Evolutionary conservation across 2,888 invertebrate species (phyloP), one percentile per base, ranked within the genome.

Genomic region (Sminthurides aquaticus): DNA sequence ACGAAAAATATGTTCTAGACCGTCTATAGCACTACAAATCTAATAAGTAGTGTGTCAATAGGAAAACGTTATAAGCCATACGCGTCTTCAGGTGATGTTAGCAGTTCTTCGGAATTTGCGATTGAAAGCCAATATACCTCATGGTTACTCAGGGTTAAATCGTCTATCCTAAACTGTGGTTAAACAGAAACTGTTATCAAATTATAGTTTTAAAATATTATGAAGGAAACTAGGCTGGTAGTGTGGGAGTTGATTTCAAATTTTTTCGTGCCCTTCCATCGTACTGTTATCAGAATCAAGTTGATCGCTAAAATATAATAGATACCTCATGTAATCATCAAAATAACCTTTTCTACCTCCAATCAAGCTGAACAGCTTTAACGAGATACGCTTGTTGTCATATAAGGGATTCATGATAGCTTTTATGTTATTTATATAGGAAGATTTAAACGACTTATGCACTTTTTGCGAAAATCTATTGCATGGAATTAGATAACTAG

Each of bases 61-160:
- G n/a, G n/a, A n/a, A n/a, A n/a, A n/a, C n/a, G n/a, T n/a, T n/a
- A n/a, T n/a, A n/a, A n/a, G n/a, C n/a, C n/a, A n/a, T n/a, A n/a
- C n/a, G n/a, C n/a, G n/a, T n/a, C n/a, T n/a, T n/a, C n/a, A n/a
- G n/a, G n/a, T n/a, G n/a, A n/a, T n/a, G n/a, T n/a, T n/a, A n/a
- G n/a, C n/a, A n/a, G n/a, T 34, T 34, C 15, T 34, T 11, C 43
- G 8, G 15, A 34, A 34, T 11, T 49, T 62, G 56, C 62, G 62
- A 57, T 62, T 57, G 54, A 57, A 59, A 62, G 5, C 11, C 15
- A 62, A 62, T 55, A 62, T 62, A 62, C 61, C 61, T 62, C 61
- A 62, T 62, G 55, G 54, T 54, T 54, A 62, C 61, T 62, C 61
- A 62, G 61, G 61, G 61, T 62, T 62, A 56, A 60, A n/a, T 49